Evolutionary conservation across 2,797 vertebrate genomes (phyloP).

Genomic region (Lemur catta): DNA sequence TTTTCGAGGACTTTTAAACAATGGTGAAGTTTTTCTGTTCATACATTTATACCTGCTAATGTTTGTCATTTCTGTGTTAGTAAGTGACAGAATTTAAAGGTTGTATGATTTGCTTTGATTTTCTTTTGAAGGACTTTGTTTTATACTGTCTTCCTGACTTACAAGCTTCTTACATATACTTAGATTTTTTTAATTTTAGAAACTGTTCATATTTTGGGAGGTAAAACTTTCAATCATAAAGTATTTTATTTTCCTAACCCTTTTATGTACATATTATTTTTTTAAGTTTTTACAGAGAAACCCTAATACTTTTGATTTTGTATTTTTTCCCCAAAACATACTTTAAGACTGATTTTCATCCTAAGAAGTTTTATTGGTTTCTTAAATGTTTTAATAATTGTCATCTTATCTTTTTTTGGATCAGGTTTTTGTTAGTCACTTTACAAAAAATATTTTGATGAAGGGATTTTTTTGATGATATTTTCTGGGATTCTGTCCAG

Average conservation of each 20-base stretch:
- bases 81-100: background rate
- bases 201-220: background rate
- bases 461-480: background rate
- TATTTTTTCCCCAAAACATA: background rate
- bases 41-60: background rate
- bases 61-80: background rate
- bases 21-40: background rate
- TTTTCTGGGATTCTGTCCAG: background rate
- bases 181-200: conserved; percentile 7
- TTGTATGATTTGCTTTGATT: background rate
- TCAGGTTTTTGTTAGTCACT: background rate
- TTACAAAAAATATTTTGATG: background rate
- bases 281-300: conserved; percentile 8
- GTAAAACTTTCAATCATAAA: background rate
- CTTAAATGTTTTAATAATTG: background rate
- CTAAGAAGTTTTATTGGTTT: conserved; percentile 7
- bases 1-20: conserved; percentile 9
- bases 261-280: background rate
- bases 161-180: background rate
- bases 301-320: background rate
- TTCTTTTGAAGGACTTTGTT: background rate
- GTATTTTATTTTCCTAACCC: conserved; percentile 29
- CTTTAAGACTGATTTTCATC: background rate
- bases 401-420: background rate
- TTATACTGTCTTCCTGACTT: background rate